phyloP scores from a whole-genome alignment of 2,113 vertebrate genomes.

The Ploceus nigricollis region DNA sequence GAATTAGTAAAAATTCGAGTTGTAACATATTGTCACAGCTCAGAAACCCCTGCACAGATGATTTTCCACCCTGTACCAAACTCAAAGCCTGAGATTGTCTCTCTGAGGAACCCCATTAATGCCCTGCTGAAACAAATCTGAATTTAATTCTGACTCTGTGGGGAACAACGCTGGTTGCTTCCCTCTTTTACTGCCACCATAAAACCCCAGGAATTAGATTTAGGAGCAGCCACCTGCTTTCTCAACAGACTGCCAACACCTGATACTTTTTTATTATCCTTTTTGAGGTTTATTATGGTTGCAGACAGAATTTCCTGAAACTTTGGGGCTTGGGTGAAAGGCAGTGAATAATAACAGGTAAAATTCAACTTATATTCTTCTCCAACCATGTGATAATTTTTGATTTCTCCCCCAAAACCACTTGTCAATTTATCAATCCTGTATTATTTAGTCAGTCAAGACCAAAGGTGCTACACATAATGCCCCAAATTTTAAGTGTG shows the following conservation, averaged over 20 bases:
- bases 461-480: background rate
- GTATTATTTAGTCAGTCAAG: background rate
- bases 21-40: background rate
- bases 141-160: constrained; percentile 66
- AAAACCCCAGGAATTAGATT: constrained; percentile 21
- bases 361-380: background rate
- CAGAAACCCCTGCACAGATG: background rate
- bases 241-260: constrained; percentile 9
- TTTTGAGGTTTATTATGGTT: background rate
- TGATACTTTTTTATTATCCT: background rate
- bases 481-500: background rate
- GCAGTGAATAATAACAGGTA: background rate
- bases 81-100: background rate
- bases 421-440: background rate
- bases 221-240: constrained; percentile 53
- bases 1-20: background rate
- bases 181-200: constrained; percentile 28
- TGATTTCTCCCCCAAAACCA: rapidly evolving
- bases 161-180: constrained; percentile 24
- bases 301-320: background rate
- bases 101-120: constrained; percentile 48
- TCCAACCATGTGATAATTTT: background rate
- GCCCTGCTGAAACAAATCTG: constrained; percentile 67
- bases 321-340: background rate
- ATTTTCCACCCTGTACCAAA: background rate